Evolutionary conservation across 2,888 invertebrate genomes (phyloP).

Genomic region (Deroplatys truncata): DNA sequence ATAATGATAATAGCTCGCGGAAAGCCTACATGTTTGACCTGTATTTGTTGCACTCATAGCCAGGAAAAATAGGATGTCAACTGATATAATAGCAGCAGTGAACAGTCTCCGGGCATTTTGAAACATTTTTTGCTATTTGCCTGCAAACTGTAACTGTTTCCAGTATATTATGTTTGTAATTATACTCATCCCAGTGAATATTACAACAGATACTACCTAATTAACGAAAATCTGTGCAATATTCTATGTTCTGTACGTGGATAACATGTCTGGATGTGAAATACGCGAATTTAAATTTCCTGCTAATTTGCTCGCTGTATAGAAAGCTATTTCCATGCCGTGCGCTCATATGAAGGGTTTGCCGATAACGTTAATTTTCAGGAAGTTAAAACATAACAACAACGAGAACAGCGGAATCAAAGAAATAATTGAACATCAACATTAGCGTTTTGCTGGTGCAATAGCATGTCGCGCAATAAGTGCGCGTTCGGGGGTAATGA

Average conservation of each 20-base stretch:
- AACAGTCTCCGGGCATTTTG: background rate
- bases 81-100: no score
- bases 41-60: fast-evolving
- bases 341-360: background rate
- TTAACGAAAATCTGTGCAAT: background rate
- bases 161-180: background rate
- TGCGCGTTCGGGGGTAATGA: background rate
- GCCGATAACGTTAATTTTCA: background rate
- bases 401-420: background rate
- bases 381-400: background rate
- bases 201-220: background rate
- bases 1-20: no score
- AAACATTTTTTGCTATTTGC: background rate
- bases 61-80: background rate
- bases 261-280: background rate
- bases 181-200: background rate
- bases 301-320: background rate
- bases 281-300: background rate
- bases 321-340: background rate
- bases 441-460: background rate
- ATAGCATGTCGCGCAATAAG: background rate
- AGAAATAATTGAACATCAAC: background rate
- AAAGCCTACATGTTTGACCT: no score
- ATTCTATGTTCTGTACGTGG: background rate
- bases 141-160: no score